Evolutionary conservation across 2,113 vertebrate species (phyloP), one percentile per base, ranked within the genome.

Genomic region (Chroicocephalus ridibundus): DNA sequence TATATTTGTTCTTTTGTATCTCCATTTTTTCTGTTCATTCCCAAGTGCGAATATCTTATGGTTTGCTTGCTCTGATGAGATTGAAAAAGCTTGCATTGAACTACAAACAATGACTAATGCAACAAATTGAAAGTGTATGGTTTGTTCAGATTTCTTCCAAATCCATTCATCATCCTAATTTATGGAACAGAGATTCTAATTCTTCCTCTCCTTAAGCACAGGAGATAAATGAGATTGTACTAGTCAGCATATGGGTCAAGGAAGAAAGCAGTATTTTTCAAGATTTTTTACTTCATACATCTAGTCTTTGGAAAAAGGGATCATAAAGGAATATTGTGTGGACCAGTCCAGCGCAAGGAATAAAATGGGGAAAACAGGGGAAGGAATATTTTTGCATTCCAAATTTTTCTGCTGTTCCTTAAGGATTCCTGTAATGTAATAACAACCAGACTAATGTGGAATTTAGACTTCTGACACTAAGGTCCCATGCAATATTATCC

Each of bases 111-210:
- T 61, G 29, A 55, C 17, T 79, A 82, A 54, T 18, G 21, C 17
- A 94, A 69, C 13, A 84, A 38, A 57, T 15, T 21, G 36, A 17
- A 82, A 82, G 15, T 40, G 10, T 54, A 77, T 36, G 5, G 1
- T 36, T 87, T 95, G 7, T 29, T 90, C 34, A 16, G 8, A 15
- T 90, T 87, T 80, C 27, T 84, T 85, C 34, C 36, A 95, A 86
- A 87, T 71, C 29, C 12, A 44, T 80, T 78, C 25, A 87, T 82
- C 55, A 87, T 75, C 9, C 31, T 84, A 25, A 11, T 65, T 75
- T 18, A 78, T 22, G 15, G 36, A 51, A 64, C 1, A 71, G 29
- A 66, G 29, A 71, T 32, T 87, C 29, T 61, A 86, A 65, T 70
- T 91, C 36, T 76, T 79, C 4, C 1, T 82, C 10, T 83, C 14